Percentiles rank a stretch among this genome's conserved stretches.
Evolutionary conservation across 2,888 invertebrate species (phyloP).

Genomic region (Notodonta dromedarius): DNA sequence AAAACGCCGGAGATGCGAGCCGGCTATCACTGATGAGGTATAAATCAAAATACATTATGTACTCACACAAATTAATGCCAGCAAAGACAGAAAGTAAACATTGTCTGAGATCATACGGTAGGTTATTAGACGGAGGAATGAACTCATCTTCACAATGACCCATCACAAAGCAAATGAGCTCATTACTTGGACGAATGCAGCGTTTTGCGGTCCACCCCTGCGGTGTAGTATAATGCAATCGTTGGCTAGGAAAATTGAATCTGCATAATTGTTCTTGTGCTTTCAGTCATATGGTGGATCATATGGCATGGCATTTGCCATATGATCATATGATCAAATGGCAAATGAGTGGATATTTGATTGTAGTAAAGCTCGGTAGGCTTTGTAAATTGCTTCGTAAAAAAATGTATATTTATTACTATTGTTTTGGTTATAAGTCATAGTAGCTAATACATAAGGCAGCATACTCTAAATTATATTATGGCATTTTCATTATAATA

Average conservation of each 20-base stretch:
- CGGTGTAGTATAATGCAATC: neutral
- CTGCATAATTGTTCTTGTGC: slow-evolving; percentile 1
- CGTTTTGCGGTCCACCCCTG: neutral
- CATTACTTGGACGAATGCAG: slow-evolving; percentile 3
- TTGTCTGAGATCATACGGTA: no score
- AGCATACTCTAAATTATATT: no score
- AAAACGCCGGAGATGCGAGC: no score
- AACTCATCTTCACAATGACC: neutral
- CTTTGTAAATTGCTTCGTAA: no score
- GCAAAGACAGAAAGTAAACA: neutral
- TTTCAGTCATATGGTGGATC: neutral
- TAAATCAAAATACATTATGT: no score
- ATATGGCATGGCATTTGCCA: no score
- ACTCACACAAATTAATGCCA: neutral
- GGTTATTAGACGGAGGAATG: neutral
- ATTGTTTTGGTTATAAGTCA: no score
- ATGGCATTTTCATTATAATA: no score
- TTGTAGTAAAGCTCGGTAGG: neutral
- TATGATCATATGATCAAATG: no score
- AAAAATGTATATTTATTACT: neutral
- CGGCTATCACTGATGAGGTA: no score
- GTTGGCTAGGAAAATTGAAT: neutral
- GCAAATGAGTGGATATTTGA: neutral
- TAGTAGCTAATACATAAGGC: no score
- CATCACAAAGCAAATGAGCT: neutral